These are phyloP conservation scores for Pangasius macronema DNA, from an alignment of 2,797 vertebrate species.

Conservation along the genomic window DNA sequence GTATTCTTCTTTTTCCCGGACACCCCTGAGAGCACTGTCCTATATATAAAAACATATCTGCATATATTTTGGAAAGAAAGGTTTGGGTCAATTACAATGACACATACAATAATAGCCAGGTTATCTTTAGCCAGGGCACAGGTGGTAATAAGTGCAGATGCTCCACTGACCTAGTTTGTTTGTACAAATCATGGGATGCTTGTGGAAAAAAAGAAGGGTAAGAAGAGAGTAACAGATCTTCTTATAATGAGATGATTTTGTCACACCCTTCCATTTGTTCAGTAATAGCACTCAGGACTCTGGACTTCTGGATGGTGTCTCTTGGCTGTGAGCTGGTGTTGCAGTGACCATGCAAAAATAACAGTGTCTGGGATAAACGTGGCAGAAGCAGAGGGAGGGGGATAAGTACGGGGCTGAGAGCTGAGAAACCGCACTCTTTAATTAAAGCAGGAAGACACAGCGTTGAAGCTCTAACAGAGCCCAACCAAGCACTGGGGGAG, in stretches of 20 bases:
- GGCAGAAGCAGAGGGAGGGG: constrained; percentile 53
- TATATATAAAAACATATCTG: not conserved
- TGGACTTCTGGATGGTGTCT: not conserved
- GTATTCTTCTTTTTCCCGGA: not conserved
- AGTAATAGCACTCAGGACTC: not conserved
- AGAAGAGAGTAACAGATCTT: constrained; percentile 35
- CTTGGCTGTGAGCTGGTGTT: constrained; percentile 22
- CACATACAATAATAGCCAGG: constrained; percentile 42
- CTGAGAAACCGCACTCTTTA: constrained; percentile 69
- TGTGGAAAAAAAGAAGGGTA: constrained; percentile 25
- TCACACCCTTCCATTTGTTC: constrained; percentile 21
- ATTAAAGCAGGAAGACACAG: constrained; percentile 78
- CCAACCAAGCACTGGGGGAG: constrained; percentile 58
- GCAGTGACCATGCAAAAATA: constrained; percentile 24
- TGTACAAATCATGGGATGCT: constrained; percentile 36
- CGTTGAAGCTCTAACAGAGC: constrained; percentile 64
- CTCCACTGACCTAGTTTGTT: constrained; percentile 46
- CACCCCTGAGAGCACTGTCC: not conserved
- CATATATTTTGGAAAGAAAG: not conserved
- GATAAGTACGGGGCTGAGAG: constrained; percentile 74
- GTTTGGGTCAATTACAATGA: constrained; percentile 12
- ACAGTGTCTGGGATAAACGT: constrained; percentile 43
- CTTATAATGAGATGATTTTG: constrained; percentile 39
- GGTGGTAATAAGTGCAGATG: constrained; percentile 32
- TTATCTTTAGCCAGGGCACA: constrained; percentile 38